Conservation (phyloP, 2,888 invertebrate genomes). For the Caenorhabditis imperialis region DNA sequence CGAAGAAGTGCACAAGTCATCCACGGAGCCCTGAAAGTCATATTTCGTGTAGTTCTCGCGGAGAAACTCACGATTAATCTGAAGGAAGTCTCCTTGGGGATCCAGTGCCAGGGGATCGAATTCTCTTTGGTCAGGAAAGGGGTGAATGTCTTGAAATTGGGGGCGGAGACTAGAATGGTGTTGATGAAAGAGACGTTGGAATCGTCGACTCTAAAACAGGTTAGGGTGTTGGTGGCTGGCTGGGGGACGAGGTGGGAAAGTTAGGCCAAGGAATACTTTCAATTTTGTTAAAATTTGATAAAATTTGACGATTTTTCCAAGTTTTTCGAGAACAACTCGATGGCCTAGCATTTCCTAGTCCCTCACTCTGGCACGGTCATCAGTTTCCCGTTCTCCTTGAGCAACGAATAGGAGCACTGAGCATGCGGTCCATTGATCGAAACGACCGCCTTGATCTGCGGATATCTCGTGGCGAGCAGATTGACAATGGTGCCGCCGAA, state of each 20-base stretch:
- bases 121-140: constrained; percentile 34
- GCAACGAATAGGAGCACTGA: constrained; percentile 28
- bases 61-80: constrained; percentile 48
- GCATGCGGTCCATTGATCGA: constrained; percentile 56
- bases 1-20: constrained; percentile 49
- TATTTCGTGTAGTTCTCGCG: too few species aligned
- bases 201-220: constrained; percentile 53
- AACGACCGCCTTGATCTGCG: constrained; percentile 56
- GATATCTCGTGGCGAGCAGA: constrained; percentile 48
- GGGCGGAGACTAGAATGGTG: constrained; percentile 36
- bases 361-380: constrained; percentile 35
- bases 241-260: neutral
- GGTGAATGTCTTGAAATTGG: constrained; percentile 26
- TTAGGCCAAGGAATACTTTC: too few species aligned
- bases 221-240: constrained; percentile 5
- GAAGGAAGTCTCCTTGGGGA: constrained; percentile 45
- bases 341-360: too few species aligned
- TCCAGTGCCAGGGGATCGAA: constrained; percentile 54
- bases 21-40: constrained; percentile 44
- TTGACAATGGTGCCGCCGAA: constrained; percentile 57
- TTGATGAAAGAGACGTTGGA: constrained; percentile 45
- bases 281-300: too few species aligned
- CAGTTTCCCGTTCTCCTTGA: constrained; percentile 53
- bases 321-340: too few species aligned
- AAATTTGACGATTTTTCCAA: too few species aligned